Base-by-base conservation (phyloP, 2,888 invertebrate genomes). In the Merodon equestris region DNA sequence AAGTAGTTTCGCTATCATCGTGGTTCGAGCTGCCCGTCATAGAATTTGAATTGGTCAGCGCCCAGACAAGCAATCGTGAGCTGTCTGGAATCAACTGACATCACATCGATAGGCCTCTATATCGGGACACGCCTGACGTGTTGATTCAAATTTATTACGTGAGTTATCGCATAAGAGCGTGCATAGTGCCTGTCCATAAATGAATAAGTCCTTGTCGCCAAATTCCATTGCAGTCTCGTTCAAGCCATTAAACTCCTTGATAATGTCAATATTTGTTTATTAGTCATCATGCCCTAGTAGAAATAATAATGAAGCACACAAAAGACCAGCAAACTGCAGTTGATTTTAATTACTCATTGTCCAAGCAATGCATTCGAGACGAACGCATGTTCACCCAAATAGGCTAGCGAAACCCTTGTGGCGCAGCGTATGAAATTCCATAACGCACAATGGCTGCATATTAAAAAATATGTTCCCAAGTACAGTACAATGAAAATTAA, bases 321-420 rank as follows among this genome's bases (percentile, higher is more conserved):
- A 19, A 14, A 60, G 40, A 1, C 38, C 7, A 57, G 17, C 45
- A 51, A 19, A 48, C 56, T 48, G 14, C 34, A 50, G 45, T 18
- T 45, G 1, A 27, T 67, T 67, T 67, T 47, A 57, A 57, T 67
- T 56, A 44, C 54, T 51, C 17, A 42, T 51, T 51, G 13, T 51
- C 44, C 14, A 34, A 15, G 44, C 44, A 36, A 13, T 40, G 44
- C 51, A 19, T 27, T 9, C 48, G 12, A 13, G 27, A 12, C 15
- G 14, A 15, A 9, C 9, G 44, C 14, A 9, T 45, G 10, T 45
- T 34, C 34, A 7, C 45, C 27, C 57, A 7, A 27, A 14, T 15
- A 50, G 18, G 60, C 27, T 42, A 27, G 15, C 34, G 34, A 53
- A 53, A 14, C 42, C 63, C 44, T 27, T 51, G 5, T 19, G 19